Conservation (phyloP, 2,797 vertebrate genomes). For the Lithobates sylvaticus region DNA sequence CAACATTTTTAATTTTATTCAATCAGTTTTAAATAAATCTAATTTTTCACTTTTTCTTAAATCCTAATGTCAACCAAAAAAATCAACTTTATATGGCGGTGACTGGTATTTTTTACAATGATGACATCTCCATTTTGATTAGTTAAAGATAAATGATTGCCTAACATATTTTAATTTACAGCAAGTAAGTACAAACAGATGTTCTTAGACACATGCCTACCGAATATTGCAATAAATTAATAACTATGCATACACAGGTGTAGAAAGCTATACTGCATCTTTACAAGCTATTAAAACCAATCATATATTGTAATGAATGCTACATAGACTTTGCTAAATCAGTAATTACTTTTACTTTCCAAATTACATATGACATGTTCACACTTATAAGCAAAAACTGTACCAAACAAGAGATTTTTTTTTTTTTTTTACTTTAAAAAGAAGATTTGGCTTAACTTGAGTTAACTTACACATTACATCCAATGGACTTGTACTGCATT, state of each 20-base stretch:
- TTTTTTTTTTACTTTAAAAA: background rate
- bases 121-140: conserved; percentile 20
- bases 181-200: conserved; percentile 26
- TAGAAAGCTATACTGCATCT: background rate
- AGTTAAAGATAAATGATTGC: conserved; percentile 23
- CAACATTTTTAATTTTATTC: too few species aligned
- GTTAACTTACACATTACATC: background rate
- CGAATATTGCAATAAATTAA: background rate
- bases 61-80: background rate
- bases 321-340: conserved; percentile 5
- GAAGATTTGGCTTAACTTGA: background rate
- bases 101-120: background rate
- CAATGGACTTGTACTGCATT: too few species aligned
- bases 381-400: too few species aligned
- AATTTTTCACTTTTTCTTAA: background rate
- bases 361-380: too few species aligned
- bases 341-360: background rate
- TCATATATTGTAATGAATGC: background rate
- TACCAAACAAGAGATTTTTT: background rate
- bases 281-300: background rate
- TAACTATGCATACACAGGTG: conserved; percentile 40
- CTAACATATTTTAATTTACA: conserved; percentile 22
- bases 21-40: too few species aligned
- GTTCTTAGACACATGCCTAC: background rate
- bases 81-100: background rate